Evolutionary conservation across 1,140 invertebrate genomes (phyloP).

Genomic region (Drosophila sp.): DNA sequence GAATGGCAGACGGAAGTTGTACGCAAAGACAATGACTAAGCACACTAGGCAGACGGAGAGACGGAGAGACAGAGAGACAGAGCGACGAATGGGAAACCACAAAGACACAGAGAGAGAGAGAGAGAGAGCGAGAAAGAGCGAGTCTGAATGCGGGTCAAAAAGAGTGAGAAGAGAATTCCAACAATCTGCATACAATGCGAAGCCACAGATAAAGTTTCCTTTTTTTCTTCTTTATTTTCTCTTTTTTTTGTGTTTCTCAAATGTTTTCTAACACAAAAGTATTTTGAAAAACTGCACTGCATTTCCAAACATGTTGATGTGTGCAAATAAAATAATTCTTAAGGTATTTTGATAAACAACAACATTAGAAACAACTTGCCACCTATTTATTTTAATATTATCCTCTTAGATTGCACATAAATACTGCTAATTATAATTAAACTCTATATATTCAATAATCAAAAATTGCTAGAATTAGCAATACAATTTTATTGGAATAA

Average conservation of each 20-base stretch:
- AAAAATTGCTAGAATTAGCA: too few species aligned
- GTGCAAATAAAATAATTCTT: constrained; percentile 60
- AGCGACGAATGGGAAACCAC: constrained; percentile 33
- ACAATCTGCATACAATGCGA: constrained; percentile 68
- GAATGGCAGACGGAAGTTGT: constrained; percentile 69
- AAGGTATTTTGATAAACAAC: constrained; percentile 49
- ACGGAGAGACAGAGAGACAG: constrained; percentile 23
- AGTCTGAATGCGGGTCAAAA: not conserved
- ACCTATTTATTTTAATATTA: too few species aligned
- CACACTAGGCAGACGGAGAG: constrained; percentile 41
- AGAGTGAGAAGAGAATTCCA: constrained; percentile 18
- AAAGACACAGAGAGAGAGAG: constrained; percentile 12
- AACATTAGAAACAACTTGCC: not conserved
- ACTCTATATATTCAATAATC: too few species aligned
- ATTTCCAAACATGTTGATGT: constrained; percentile 16
- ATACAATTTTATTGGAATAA: too few species aligned
- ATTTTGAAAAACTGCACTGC: constrained; percentile 45
- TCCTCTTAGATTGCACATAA: too few species aligned
- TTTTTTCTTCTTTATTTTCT: constrained; percentile 37
- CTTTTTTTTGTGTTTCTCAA: constrained; percentile 23
- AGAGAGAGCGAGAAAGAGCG: too few species aligned
- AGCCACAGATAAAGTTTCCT: constrained; percentile 65
- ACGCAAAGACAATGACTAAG: constrained; percentile 74
- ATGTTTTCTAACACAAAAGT: constrained; percentile 25
- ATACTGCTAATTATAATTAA: too few species aligned